These are phyloP conservation scores for Mus musculus DNA, from an alignment of 2,113 vertebrate species.

Conservation along the genomic window GRCm39 chr3:129742001-129742500, in stretches of 20 bases:
- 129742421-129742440: too few relatives aligned
- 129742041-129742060: background rate
- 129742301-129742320: background rate
- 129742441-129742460: too few relatives aligned
- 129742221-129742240: background rate
- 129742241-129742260: background rate
- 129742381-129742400: too few relatives aligned
- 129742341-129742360: background rate
- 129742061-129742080: fast-evolving
- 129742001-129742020: background rate
- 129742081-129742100: background rate
- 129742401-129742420: too few relatives aligned
- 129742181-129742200: background rate
- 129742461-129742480: too few relatives aligned
- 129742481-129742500: too few relatives aligned
- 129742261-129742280: background rate
- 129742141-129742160: background rate
- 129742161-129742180: background rate
- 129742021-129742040: background rate
- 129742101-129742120: background rate
- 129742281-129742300: background rate
- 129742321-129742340: background rate
- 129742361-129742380: background rate
- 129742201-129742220: background rate
- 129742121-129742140: background rate